Percentiles rank a stretch among this genome's conserved stretches.
phyloP scores from a whole-genome alignment of 2,113 vertebrate species.

The Capreolus pygargus region DNA sequence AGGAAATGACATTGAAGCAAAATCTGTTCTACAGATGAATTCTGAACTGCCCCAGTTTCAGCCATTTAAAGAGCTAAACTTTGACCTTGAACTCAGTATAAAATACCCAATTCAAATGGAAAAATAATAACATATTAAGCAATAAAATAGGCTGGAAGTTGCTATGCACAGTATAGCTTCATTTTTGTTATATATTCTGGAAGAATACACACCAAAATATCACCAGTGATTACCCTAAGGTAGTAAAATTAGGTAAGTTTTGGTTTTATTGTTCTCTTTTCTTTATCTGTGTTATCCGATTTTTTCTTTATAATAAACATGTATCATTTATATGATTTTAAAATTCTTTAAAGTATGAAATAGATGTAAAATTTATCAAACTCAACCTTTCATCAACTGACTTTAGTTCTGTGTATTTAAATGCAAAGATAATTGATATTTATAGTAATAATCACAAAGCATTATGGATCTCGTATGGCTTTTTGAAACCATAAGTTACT shows the following conservation, averaged over 20 bases:
- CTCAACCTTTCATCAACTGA: neutral
- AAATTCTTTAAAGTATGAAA: neutral
- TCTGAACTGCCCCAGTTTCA: neutral
- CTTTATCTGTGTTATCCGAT: neutral
- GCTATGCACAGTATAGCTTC: neutral
- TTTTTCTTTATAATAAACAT: neutral
- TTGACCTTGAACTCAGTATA: neutral
- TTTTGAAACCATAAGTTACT: slow-evolving; percentile 6
- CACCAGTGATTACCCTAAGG: neutral
- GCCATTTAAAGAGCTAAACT: neutral
- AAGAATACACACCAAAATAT: neutral
- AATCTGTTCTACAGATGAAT: neutral
- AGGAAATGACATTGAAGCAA: neutral
- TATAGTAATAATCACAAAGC: neutral
- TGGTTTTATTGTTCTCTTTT: neutral
- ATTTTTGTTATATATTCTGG: neutral
- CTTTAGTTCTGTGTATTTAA: neutral
- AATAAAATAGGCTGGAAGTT: neutral
- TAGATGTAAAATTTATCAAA: neutral
- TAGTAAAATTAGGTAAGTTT: neutral
- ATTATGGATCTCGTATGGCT: neutral
- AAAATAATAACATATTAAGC: neutral
- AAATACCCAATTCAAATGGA: neutral
- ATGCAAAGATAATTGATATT: neutral
- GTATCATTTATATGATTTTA: neutral